These are phyloP conservation scores for Onchidella celtica DNA, from an alignment of 2,888 invertebrate species.

Conservation along the genomic window DNA sequence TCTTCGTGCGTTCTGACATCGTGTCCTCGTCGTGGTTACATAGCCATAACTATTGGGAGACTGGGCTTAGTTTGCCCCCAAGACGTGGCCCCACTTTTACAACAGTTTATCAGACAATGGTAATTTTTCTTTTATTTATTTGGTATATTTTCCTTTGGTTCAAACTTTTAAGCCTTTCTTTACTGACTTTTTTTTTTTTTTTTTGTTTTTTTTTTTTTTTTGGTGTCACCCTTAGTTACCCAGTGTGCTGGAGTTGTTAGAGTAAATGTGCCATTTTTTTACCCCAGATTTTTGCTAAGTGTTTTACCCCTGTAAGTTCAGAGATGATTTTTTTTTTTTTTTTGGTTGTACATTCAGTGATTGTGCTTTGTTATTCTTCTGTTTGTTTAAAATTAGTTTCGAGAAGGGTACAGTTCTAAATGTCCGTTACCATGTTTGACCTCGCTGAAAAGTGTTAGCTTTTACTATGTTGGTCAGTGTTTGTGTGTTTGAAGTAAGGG, in stretches of 20 bases:
- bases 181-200: too few species aligned
- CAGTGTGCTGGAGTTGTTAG: background rate
- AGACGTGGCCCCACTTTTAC: conserved; percentile 99
- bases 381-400: too few species aligned
- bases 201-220: too few species aligned
- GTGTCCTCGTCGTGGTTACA: conserved; percentile 67
- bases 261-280: background rate
- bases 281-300: too few species aligned
- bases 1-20: conserved; percentile 75
- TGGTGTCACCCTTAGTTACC: conserved; percentile 16
- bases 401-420: too few species aligned
- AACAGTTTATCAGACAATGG: conserved; percentile 99
- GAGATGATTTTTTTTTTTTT: background rate
- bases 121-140: conserved; percentile 82
- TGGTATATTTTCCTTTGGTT: conserved; percentile 50
- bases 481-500: too few species aligned
- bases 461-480: too few species aligned
- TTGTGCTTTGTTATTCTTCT: conserved; percentile 8
- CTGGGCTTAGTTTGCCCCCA: conserved; percentile 99
- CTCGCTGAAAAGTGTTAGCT: too few species aligned
- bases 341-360: background rate
- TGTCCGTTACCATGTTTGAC: too few species aligned
- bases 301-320: background rate
- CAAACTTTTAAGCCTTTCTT: too few species aligned
- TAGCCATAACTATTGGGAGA: conserved; percentile 99